phyloP scores from a whole-genome alignment of 1,140 invertebrate species.

The Pseudomyrmex concolor region DNA sequence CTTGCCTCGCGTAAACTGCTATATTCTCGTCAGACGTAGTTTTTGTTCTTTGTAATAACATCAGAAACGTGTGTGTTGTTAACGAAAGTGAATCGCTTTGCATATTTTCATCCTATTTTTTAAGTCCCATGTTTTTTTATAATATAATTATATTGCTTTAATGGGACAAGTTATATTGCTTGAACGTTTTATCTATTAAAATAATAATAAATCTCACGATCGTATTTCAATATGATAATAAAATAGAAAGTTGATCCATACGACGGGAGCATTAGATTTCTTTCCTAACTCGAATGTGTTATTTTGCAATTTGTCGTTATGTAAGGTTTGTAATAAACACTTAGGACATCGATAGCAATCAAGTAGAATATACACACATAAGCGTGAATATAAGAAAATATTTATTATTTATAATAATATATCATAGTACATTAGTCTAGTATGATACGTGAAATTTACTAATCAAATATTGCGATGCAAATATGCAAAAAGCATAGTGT shows the following conservation, averaged over 20 bases:
- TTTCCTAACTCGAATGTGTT: conserved; percentile 13
- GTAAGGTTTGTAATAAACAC: conserved; percentile 11
- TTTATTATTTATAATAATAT: conserved; percentile 1
- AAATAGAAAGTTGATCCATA: conserved; percentile 38
- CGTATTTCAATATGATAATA: conserved; percentile 47
- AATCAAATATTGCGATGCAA: too few relatives aligned
- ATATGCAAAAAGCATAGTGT: too few relatives aligned
- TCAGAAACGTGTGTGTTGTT: background rate
- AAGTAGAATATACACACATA: background rate
- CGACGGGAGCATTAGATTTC: conserved; percentile 5
- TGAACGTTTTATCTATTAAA: conserved; percentile 21
- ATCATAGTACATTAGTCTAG: too few relatives aligned
- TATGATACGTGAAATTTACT: too few relatives aligned
- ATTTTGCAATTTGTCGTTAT: conserved; percentile 32
- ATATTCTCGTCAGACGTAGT: conserved; percentile 3
- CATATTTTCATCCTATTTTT: conserved; percentile 24
- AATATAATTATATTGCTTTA: conserved; percentile 20
- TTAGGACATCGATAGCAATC: background rate
- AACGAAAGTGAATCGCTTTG: background rate
- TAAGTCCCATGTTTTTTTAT: background rate
- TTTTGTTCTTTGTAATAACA: conserved; percentile 18
- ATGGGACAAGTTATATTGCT: conserved; percentile 22
- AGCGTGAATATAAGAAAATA: background rate
- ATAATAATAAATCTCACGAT: conserved; percentile 38
- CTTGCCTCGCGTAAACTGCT: conserved; percentile 3